Evolutionary conservation across 2,888 invertebrate genomes (phyloP), one percentile per base, ranked within the genome.

Genomic region (Patella depressa): DNA sequence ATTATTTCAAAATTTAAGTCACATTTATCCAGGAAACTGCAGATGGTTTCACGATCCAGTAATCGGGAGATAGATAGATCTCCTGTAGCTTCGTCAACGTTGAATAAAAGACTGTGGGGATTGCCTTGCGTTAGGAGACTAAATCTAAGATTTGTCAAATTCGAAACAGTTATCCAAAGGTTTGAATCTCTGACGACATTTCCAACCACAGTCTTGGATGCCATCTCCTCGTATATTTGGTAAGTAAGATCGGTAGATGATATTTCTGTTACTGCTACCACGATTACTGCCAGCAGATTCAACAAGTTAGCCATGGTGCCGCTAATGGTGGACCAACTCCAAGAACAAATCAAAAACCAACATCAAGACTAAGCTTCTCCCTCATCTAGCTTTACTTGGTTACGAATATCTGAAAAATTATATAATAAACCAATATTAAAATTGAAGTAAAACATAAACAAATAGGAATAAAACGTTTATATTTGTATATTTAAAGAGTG

Each of bases 31-130:
- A 76, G 72, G 75, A 78, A 83, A 15, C 75, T 78, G 77, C 83
- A 83, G 17, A 81, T 55, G 2, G 53, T 54, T 72, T 83, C 83
- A 59, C 83, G 93, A 79, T 82, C 82, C 34, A 85, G 75, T 59
- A 74, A 75, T 24, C 72, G 71, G 19, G 84, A 81, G 5, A 97
- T 97, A 53, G 71, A 78, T 53, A 98, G 96, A 91, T 96, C 95
- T n/a, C 98, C 98, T 14, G 95, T 95, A n/a, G 94, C 94, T 9
- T 96, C 94, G 90, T 98, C 96, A 81, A 98, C 93, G 65, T 93
- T 93, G 91, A 98, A 98, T 91, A 97, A 96, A 2, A 73, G 53
- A 9, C 81, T 83, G 29, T 83, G 72, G 11, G 75, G 74, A 57
- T 81, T 82, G 24, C 82, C 84, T 54, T 79, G 74, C 0, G 81